Evolutionary conservation across 2,888 invertebrate species (phyloP).

Genomic region (Diadegma fenestrale): DNA sequence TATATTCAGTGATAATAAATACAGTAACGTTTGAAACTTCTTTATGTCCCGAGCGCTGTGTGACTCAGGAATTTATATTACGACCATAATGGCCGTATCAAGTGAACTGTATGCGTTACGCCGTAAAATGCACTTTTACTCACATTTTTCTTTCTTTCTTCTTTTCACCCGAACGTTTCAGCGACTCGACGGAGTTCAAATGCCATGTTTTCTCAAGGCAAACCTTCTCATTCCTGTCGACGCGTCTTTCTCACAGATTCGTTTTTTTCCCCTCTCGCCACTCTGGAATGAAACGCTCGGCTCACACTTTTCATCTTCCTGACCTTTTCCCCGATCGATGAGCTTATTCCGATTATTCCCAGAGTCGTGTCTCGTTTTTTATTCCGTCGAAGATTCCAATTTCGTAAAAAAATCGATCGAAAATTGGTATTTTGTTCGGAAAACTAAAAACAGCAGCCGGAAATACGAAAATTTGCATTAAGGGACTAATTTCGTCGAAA

Average conservation of each 20-base stretch:
- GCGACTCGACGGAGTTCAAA: constrained; percentile 9
- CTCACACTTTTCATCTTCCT: neutral
- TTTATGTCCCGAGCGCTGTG: constrained; percentile 19
- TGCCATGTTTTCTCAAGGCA: neutral
- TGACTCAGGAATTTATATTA: constrained; percentile 48
- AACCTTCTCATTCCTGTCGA: constrained; percentile 13
- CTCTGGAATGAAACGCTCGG: neutral
- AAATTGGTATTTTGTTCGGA: neutral
- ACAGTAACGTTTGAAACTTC: constrained; percentile 16
- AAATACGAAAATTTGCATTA: neutral
- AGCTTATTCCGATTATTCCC: neutral
- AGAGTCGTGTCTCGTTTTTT: neutral
- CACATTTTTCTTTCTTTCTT: constrained; percentile 10
- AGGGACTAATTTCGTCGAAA: constrained; percentile 56
- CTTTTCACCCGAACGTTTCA: neutral
- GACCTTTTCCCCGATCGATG: neutral
- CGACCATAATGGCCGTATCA: constrained; percentile 44
- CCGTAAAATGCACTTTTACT: constrained; percentile 14
- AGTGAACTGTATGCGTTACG: constrained; percentile 15
- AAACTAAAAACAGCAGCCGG: too few species aligned
- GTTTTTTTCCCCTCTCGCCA: neutral
- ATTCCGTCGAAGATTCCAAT: neutral
- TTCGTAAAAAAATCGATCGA: neutral
- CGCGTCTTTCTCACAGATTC: constrained; percentile 6
- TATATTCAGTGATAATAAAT: constrained; percentile 6